These are phyloP conservation scores for Gonocerus acuteangulatus DNA, from an alignment of 2,888 invertebrate genomes.

Conservation along the genomic window DNA sequence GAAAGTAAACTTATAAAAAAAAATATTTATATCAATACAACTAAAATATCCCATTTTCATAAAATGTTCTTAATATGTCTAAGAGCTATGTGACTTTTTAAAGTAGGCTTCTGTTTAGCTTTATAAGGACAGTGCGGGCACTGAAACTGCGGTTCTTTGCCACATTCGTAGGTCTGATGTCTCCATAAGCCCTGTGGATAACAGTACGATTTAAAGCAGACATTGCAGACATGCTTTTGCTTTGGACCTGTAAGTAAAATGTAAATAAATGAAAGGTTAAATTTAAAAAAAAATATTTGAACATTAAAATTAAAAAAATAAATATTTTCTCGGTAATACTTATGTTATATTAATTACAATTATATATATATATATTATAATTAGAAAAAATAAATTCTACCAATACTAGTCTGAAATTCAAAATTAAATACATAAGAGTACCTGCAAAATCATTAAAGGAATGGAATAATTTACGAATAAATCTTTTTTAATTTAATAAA, in stretches of 20 bases:
- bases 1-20: too few species aligned
- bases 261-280: background rate
- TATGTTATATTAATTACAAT: background rate
- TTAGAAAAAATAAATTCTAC: too few species aligned
- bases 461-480: too few species aligned
- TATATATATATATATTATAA: background rate
- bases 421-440: too few species aligned
- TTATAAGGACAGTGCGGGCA: constrained; percentile 35
- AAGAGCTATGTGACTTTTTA: constrained; percentile 39
- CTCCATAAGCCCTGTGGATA: constrained; percentile 34
- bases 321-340: background rate
- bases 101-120: constrained; percentile 40
- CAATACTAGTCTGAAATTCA: too few species aligned
- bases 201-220: constrained; percentile 31
- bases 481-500: too few species aligned
- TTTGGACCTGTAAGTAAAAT: background rate
- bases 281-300: background rate
- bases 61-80: constrained; percentile 27
- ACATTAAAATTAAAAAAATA: background rate
- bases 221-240: constrained; percentile 1
- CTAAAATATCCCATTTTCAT: too few species aligned
- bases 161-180: constrained; percentile 37
- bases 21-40: too few species aligned
- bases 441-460: too few species aligned
- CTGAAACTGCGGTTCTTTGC: constrained; percentile 36